These are phyloP conservation scores for Hypselothyrea guttata DNA, from an alignment of 2,888 invertebrate genomes.

Conservation along the genomic window DNA sequence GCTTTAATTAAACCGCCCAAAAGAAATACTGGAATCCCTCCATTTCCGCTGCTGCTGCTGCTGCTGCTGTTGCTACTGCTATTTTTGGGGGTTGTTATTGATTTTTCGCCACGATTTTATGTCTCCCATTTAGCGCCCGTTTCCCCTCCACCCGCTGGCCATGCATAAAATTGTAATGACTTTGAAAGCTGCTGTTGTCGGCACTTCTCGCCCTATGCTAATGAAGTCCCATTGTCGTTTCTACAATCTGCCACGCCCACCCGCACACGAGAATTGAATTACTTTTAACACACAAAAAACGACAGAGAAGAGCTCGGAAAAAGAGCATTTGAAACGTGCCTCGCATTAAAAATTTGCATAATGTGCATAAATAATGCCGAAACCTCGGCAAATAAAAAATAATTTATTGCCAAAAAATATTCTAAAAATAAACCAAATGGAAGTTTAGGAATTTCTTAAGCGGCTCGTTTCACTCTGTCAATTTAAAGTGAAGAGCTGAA, in stretches of 20 bases:
- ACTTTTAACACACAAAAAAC: conserved; percentile 35
- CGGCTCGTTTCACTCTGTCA: no score
- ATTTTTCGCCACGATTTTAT: conserved; percentile 42
- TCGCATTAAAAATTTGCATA: conserved; percentile 54
- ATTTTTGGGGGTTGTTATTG: conserved; percentile 51
- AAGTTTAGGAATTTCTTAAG: background rate
- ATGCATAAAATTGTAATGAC: conserved; percentile 24
- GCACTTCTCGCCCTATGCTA: conserved; percentile 56
- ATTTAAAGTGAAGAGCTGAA: no score
- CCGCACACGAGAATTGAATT: conserved; percentile 42
- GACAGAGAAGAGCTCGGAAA: conserved; percentile 9
- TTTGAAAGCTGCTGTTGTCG: conserved; percentile 45
- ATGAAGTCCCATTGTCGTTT: conserved; percentile 61
- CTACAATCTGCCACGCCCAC: conserved; percentile 44
- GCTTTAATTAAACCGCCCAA: conserved; percentile 59
- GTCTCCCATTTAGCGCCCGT: background rate
- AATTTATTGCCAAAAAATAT: conserved; percentile 4
- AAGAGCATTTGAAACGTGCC: conserved; percentile 49
- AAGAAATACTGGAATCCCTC: background rate
- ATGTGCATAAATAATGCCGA: conserved; percentile 37
- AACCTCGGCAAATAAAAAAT: conserved; percentile 8
- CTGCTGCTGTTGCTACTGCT: background rate
- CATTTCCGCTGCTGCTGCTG: no score
- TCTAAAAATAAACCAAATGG: conserved; percentile 1
- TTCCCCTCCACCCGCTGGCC: background rate